Base-by-base conservation (phyloP, 2,797 vertebrate genomes). In the Craterocephalus amniculus region DNA sequence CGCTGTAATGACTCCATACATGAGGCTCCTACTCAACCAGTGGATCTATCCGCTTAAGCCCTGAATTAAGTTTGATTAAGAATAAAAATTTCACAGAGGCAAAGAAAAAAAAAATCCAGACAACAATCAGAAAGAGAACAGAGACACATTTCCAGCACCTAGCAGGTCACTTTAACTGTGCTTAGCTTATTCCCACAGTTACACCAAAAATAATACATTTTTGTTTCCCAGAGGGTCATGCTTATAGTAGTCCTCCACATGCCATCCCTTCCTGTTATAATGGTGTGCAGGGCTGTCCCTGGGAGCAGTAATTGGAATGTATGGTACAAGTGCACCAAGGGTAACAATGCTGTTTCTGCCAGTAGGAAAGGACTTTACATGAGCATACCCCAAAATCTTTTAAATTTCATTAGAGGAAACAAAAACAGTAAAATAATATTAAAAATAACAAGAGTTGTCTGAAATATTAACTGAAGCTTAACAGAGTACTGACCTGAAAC, bases 251-350 rank as follows among this genome's bases (percentile, higher is more conserved):
- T 29, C 20, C 43, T 52, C 45, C 12, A 38, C 20, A 54, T 61
- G 67, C 34, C 58, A 61, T 55, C 49, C 49, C 51, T 54, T 24
- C n/a, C 35, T 54, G 58, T 55, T 61, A 58, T 61, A 43, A 70
- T 62, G 58, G 67, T 43, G 48, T 40, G 38, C 36, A 61, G n/a
- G 16, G 49, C 11, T 43, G 67, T 61, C 35, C 36, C 38, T 56
- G 51, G 51, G 29, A 62, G 29, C 29, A 48, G 38, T 70, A 70
- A 70, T 63, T 70, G 68, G 68, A 26, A 35, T 63, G 68, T 57
- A 26, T 70, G 38, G 32, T 52, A 62, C 24, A 26, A 63, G 59
- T 10, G 31, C 20, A 22, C 16, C 24, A 13, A 45, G 36, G 52
- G 16, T 57, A 70, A 63, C 20, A n/a, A 27, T 34, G 49, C 31